Percentiles rank a stretch among this genome's conserved stretches.
phyloP scores from a whole-genome alignment of 1,140 invertebrate species.

The Himalopsyche phryganea region DNA sequence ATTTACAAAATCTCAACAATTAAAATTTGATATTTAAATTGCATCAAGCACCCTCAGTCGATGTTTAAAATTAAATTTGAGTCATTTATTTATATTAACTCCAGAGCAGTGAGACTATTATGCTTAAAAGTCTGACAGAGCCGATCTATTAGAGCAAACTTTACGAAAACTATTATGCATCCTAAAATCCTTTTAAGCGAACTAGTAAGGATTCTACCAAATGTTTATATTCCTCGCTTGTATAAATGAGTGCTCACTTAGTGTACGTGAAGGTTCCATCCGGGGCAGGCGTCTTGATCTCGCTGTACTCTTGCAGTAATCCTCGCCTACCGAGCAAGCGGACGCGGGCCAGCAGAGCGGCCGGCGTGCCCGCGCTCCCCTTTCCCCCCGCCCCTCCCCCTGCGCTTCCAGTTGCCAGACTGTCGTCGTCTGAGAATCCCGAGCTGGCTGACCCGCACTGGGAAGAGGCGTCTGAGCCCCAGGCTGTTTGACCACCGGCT shows the following conservation, averaged over 20 bases:
- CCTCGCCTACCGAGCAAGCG: slow-evolving; percentile 65
- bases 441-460: slow-evolving; percentile 68
- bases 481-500: slow-evolving; percentile 25
- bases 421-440: slow-evolving; percentile 85
- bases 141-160: no score
- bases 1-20: no score
- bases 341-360: slow-evolving; percentile 67
- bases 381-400: slow-evolving; percentile 74
- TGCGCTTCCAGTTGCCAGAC: slow-evolving; percentile 68
- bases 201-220: no score
- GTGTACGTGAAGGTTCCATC: slow-evolving; percentile 80
- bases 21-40: no score
- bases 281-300: slow-evolving; percentile 78
- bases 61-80: no score
- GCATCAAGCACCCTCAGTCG: no score
- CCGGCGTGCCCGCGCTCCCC: slow-evolving; percentile 65
- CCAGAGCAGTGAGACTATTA: no score
- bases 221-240: no score
- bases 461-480: slow-evolving; percentile 23
- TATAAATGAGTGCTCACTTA: slow-evolving; percentile 43
- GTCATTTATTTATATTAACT: no score
- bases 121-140: no score
- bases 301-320: slow-evolving; percentile 77
- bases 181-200: no score
- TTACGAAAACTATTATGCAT: no score